These are phyloP conservation scores for Watsonalla cultraria DNA, from an alignment of 2,888 invertebrate genomes.

Conservation along the genomic window DNA sequence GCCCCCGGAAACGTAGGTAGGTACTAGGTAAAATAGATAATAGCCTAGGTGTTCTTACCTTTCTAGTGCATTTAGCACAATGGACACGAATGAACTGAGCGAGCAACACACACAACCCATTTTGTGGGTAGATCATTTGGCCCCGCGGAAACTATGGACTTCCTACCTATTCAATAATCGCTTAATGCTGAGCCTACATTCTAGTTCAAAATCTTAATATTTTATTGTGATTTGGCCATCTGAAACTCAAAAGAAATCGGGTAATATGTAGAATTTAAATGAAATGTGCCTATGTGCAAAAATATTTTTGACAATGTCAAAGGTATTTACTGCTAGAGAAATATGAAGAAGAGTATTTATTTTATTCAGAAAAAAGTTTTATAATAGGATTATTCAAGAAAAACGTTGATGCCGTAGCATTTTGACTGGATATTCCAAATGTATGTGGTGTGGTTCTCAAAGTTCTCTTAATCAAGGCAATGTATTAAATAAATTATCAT, in stretches of 20 bases:
- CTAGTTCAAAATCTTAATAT: background rate
- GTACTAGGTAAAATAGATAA: too few species aligned
- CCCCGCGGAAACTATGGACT: conserved; percentile 21
- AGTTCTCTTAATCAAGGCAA: too few species aligned
- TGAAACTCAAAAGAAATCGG: background rate
- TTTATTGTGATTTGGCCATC: background rate
- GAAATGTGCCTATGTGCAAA: background rate
- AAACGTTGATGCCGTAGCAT: too few species aligned
- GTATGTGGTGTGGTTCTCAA: too few species aligned
- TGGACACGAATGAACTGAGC: conserved; percentile 56
- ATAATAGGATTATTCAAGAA: too few species aligned
- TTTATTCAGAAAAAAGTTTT: too few species aligned
- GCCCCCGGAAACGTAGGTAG: too few species aligned
- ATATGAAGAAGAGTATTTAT: too few species aligned
- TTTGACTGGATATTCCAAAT: too few species aligned
- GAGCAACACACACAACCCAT: conserved; percentile 69
- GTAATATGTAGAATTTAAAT: background rate
- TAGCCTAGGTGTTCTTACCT: conserved; percentile 36
- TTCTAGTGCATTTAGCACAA: conserved; percentile 57
- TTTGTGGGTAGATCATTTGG: conserved; percentile 29
- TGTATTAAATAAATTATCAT: too few species aligned
- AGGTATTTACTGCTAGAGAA: too few species aligned
- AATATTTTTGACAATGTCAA: background rate
- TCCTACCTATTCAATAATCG: background rate
- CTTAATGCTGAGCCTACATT: background rate